Evolutionary conservation across 2,113 vertebrate genomes (phyloP).

Genomic region (Cheirogaleus medius): DNA sequence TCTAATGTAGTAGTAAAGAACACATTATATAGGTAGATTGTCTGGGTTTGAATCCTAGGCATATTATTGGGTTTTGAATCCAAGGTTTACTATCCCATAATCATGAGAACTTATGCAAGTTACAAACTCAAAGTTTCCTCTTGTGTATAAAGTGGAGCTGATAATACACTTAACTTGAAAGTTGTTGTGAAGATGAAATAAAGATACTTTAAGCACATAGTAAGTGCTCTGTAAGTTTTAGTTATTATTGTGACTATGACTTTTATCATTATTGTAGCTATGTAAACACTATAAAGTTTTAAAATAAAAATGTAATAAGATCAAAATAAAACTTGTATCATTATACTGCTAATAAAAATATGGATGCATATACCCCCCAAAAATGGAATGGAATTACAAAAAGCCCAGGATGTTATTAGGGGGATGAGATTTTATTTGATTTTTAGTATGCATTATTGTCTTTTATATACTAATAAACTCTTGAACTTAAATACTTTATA

Average conservation of each 20-base stretch:
- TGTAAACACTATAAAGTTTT: not conserved
- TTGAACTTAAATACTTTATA: not conserved
- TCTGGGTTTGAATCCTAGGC: not conserved
- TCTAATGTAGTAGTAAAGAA: not conserved
- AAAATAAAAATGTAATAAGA: slow-evolving; percentile 23
- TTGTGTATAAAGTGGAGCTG: not conserved
- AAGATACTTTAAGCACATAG: not conserved
- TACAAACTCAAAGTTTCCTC: not conserved
- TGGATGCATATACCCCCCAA: not conserved
- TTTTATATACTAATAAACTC: not conserved
- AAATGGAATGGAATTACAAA: not conserved
- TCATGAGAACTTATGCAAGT: not conserved
- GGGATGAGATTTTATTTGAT: not conserved
- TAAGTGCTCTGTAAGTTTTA: not conserved
- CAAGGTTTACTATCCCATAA: not conserved
- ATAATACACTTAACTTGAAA: slow-evolving; percentile 28
- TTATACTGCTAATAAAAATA: not conserved
- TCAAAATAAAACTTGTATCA: slow-evolving; percentile 35
- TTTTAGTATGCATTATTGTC: not conserved
- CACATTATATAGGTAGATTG: not conserved
- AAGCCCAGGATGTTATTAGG: not conserved
- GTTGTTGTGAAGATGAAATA: slow-evolving; percentile 19
- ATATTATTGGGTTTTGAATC: not conserved
- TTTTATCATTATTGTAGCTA: slow-evolving; percentile 24
- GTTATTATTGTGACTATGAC: not conserved